Base-by-base conservation (phyloP, 2,113 vertebrate genomes). In the Ramphastos sulfuratus region DNA sequence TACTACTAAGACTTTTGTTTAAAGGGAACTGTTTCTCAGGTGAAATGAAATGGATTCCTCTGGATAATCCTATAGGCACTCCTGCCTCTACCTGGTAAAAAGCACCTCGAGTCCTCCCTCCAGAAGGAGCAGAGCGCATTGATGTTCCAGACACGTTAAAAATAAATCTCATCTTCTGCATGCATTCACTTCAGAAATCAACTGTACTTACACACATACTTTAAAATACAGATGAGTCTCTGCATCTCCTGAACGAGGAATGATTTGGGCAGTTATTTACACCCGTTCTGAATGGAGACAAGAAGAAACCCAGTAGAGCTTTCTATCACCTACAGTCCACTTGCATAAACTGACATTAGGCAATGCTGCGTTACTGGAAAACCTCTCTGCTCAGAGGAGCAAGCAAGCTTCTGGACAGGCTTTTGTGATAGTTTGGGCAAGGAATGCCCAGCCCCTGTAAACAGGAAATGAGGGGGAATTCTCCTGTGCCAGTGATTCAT, bases 381-480 rank as follows among this genome's bases (percentile, higher is more conserved):
- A 25, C 20, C 33, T 58, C 37, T 39, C 24, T 39, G 63, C 50
- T 89, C 71, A 7, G 6, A 63, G 42, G 24, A 18, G n/a, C 0
- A 11, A 39, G 20, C 63, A 4, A 1, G 2, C 46, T 35, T 12
- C 79, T 2, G 18, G 30, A 31, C 16, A 4, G 18, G 39, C 46
- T 75, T 27, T 72, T 7, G 0, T 0, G 0, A 65, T 1, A 4
- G 25, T 31, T 82, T 59, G 6, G 3, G 13, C 31, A 3, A 6
- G 8, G 61, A 87, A 39, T 1, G 0, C 59, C 50, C 2, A 0
- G 10, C 21, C 33, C n/a, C 0, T 1, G 8, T 9, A 42, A 92
- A 91, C 77, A 94, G 89, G 75, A 87, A 95, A 39, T 1, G 3
- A 74, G 85, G 28, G 42, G 80, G 37, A 91, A 63, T n/a, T 46